These are phyloP conservation scores for Pelodytes ibericus DNA, from an alignment of 2,797 vertebrate genomes.

Conservation along the genomic window DNA sequence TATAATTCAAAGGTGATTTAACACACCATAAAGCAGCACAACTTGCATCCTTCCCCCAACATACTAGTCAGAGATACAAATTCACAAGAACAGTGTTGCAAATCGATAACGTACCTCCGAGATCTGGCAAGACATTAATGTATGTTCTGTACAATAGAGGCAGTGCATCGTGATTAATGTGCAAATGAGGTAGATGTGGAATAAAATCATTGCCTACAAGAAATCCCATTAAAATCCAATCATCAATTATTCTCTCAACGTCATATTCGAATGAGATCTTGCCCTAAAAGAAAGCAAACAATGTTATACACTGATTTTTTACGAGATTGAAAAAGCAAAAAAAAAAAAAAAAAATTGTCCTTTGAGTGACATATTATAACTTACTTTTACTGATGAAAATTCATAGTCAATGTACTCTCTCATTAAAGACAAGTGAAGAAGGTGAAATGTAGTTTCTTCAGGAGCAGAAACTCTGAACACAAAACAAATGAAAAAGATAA, in stretches of 20 bases:
- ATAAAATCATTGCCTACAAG: conserved; percentile 99
- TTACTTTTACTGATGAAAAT: conserved; percentile 91
- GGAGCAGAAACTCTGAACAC: conserved; percentile 88
- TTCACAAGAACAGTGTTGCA: too few relatives aligned
- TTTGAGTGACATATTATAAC: too few relatives aligned
- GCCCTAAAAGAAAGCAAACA: conserved; percentile 68
- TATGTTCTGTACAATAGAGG: conserved; percentile 96
- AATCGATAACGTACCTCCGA: conserved; percentile 80
- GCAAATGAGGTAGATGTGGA: conserved; percentile 97
- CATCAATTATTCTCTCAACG: conserved; percentile 95
- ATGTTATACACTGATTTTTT: background rate
- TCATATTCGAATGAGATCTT: conserved; percentile 88
- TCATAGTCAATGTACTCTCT: conserved; percentile 98
- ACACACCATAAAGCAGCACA: too few relatives aligned
- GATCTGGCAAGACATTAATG: conserved; percentile 84
- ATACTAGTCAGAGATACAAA: too few relatives aligned
- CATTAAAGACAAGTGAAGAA: conserved; percentile 96
- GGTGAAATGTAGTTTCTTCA: conserved; percentile 97
- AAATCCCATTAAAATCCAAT: conserved; percentile 99
- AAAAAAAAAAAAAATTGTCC: too few relatives aligned
- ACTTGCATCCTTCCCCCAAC: too few relatives aligned
- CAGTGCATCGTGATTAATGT: conserved; percentile 96
- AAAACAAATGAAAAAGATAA: conserved; percentile 54
- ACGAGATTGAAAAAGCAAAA: background rate
- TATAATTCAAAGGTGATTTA: too few relatives aligned